Conservation (phyloP, 1,140 invertebrate species). For the Drosophila kohkoa region DNA sequence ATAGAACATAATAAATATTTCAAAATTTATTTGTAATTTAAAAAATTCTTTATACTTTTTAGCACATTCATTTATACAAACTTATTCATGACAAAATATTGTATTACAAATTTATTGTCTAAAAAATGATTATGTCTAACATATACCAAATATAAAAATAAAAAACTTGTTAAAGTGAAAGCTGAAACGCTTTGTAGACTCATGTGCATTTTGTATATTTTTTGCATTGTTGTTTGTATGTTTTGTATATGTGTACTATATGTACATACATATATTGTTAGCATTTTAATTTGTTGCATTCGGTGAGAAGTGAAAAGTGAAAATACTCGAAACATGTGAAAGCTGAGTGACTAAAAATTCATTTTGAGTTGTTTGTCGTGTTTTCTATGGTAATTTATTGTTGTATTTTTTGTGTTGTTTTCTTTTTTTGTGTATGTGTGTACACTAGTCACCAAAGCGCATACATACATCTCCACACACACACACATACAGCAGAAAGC, state of each 20-base stretch:
- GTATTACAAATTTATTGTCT: too few relatives aligned
- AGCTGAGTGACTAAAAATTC: slow-evolving; percentile 65
- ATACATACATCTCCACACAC: not conserved
- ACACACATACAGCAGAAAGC: not conserved
- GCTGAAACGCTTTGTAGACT: slow-evolving; percentile 26
- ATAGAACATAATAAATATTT: too few relatives aligned
- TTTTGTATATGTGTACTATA: slow-evolving; percentile 4
- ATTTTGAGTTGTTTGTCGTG: slow-evolving; percentile 69
- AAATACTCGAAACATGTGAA: slow-evolving; percentile 46
- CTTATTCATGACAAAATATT: too few relatives aligned
- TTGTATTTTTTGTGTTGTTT: slow-evolving; percentile 39
- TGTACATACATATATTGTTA: slow-evolving; percentile 27
- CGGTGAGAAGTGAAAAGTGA: slow-evolving; percentile 13
- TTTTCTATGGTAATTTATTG: slow-evolving; percentile 50
- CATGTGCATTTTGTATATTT: not conserved
- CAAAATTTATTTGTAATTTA: too few relatives aligned
- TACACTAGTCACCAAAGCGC: slow-evolving; percentile 31
- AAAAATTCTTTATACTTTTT: too few relatives aligned
- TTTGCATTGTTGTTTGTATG: slow-evolving; percentile 16
- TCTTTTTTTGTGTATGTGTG: not conserved
- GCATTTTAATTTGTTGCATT: slow-evolving; percentile 70
- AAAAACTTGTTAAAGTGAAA: slow-evolving; percentile 1
- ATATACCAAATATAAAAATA: not conserved
- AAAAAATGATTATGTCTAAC: too few relatives aligned
- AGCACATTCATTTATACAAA: too few relatives aligned